Evolutionary conservation across 37 sponge, comb jelly and placozoan genomes (phyloP).

Genomic region (Haliclona indistincta): DNA sequence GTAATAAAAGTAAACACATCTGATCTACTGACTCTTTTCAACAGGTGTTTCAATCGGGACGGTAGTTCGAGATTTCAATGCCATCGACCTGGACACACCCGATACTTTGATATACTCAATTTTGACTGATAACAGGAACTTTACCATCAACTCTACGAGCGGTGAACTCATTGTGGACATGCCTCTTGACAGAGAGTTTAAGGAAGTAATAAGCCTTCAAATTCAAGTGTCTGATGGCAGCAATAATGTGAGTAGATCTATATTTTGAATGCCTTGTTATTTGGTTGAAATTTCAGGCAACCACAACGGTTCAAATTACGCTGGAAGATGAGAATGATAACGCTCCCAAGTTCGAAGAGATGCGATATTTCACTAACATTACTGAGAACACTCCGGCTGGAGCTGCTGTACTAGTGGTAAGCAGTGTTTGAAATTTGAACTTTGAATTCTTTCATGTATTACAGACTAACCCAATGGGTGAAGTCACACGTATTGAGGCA

Average conservation of each 20-base stretch:
- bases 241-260: not conserved
- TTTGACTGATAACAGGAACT: slow-evolving; percentile 17
- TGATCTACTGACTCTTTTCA: not conserved
- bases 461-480: not conserved
- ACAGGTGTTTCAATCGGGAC: slow-evolving; percentile 14
- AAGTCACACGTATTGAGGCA: slow-evolving; percentile 39
- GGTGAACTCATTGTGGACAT: slow-evolving; percentile 29
- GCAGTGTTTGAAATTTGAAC: not conserved
- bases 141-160: slow-evolving; percentile 19
- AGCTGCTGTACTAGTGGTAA: slow-evolving; percentile 24
- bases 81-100: slow-evolving; percentile 36
- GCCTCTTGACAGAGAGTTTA: slow-evolving; percentile 31
- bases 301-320: slow-evolving; percentile 7
- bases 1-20: not conserved
- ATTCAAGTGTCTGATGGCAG: slow-evolving; percentile 20
- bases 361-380: slow-evolving; percentile 12
- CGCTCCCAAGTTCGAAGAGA: slow-evolving; percentile 2
- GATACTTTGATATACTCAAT: slow-evolving; percentile 21
- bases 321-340: slow-evolving; percentile 16
- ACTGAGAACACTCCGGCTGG: slow-evolving; percentile 40
- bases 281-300: not conserved
- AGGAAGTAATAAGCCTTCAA: slow-evolving; percentile 2
- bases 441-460: not conserved
- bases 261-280: not conserved
- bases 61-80: slow-evolving; percentile 19